Conservation (phyloP, 2,113 vertebrate species). For the Alexandromys fortis region DNA sequence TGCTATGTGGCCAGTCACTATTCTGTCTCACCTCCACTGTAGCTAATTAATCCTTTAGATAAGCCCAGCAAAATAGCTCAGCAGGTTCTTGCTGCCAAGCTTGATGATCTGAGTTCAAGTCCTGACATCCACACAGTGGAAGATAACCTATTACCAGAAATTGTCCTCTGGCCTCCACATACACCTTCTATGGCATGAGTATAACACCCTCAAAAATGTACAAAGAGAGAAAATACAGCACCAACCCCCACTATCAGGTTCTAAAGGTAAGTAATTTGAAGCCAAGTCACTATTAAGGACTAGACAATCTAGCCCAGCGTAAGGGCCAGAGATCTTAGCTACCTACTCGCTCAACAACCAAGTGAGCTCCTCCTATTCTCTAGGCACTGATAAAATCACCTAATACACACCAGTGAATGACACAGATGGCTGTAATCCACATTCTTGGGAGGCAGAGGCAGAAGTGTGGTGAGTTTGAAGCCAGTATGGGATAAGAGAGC, state of each 20-base stretch:
- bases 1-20: not conserved
- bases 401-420: not conserved
- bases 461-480: not conserved
- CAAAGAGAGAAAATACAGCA: not conserved
- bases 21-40: not conserved
- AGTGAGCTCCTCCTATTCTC: not conserved
- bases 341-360: not conserved
- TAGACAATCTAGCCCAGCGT: not conserved
- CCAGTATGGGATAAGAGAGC: not conserved
- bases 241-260: not conserved
- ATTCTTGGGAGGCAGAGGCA: not conserved
- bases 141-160: not conserved
- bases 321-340: constrained; percentile 2
- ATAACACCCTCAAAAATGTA: not conserved
- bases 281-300: not conserved
- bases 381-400: not conserved
- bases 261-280: not conserved
- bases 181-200: not conserved
- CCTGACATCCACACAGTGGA: too few relatives aligned
- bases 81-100: not conserved
- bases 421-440: not conserved
- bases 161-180: not conserved
- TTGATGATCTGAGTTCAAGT: not conserved
- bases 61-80: not conserved
- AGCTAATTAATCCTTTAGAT: not conserved